Evolutionary conservation across 2,888 invertebrate species (phyloP).

Genomic region (Xiphydria camelus): DNA sequence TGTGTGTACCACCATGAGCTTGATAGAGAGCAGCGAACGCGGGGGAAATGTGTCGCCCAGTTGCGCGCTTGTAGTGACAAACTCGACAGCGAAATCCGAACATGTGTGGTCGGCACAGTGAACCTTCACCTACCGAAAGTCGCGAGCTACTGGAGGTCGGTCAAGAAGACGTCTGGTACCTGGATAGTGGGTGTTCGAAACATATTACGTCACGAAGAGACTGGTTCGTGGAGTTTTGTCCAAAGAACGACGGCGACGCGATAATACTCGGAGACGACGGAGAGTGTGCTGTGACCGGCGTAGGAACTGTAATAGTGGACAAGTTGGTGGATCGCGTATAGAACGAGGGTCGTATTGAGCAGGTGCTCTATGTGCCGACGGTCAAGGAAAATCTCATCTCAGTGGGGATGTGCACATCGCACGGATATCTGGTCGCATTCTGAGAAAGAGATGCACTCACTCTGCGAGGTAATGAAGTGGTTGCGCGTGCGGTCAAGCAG

Average conservation of each 20-base stretch:
- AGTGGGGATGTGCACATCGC: slow-evolving; percentile 20
- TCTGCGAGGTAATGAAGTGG: neutral
- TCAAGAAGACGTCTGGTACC: slow-evolving; percentile 24
- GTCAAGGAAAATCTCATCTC: slow-evolving; percentile 31
- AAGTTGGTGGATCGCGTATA: slow-evolving; percentile 20
- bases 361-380: slow-evolving; percentile 29
- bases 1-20: too few species aligned
- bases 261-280: slow-evolving; percentile 22
- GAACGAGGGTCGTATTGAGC: slow-evolving; percentile 16
- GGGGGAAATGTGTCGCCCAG: too few species aligned
- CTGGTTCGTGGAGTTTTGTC: slow-evolving; percentile 21
- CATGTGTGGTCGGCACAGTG: too few species aligned
- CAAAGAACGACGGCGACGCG: slow-evolving; percentile 3
- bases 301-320: slow-evolving; percentile 20
- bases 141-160: slow-evolving; percentile 14
- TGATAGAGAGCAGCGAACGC: too few species aligned
- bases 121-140: too few species aligned
- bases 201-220: slow-evolving; percentile 28
- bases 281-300: slow-evolving; percentile 14
- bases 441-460: slow-evolving; percentile 9
- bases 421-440: slow-evolving; percentile 18
- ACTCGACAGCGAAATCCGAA: too few species aligned
- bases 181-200: slow-evolving; percentile 29
- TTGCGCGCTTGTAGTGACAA: too few species aligned
- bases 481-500: slow-evolving; percentile 19